A percentile compares a stretch with the other conserved stretches of the same genome.
Evolutionary conservation across 2,888 invertebrate species (phyloP).

Genomic region (Labia minor): DNA sequence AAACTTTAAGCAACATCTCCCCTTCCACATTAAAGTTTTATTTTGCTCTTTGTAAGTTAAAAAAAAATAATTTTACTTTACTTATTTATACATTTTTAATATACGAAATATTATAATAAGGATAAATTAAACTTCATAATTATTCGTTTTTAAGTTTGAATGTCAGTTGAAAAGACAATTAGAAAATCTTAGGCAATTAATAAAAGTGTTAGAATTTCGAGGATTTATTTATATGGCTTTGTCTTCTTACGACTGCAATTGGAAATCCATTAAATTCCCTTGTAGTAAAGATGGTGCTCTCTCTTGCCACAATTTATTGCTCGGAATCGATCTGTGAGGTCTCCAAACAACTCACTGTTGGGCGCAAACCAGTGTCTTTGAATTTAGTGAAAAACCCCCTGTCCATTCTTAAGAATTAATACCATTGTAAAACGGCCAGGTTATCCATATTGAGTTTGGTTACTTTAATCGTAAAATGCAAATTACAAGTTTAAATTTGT

Average conservation of each 20-base stretch:
- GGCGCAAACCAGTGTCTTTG: background rate
- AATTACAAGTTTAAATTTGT: background rate
- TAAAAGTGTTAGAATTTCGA: background rate
- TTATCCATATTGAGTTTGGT: background rate
- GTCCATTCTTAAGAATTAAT: background rate
- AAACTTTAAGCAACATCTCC: no score
- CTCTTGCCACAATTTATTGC: background rate
- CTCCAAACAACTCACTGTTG: background rate
- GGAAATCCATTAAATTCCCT: background rate
- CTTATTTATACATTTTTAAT: no score
- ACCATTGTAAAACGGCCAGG: background rate
- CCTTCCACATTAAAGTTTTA: no score
- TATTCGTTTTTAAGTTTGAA: background rate
- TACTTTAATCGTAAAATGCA: background rate
- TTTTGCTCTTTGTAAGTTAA: no score
- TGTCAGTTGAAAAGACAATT: no score
- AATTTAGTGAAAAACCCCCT: background rate
- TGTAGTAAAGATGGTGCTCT: background rate
- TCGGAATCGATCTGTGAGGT: constrained; percentile 7
- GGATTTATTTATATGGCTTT: background rate
- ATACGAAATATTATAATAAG: background rate
- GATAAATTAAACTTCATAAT: background rate
- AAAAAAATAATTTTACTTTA: no score
- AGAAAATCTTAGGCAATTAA: background rate
- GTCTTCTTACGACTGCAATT: background rate